Evolutionary conservation across 2,888 invertebrate species (phyloP).

Genomic region (Anoncus sp.): DNA sequence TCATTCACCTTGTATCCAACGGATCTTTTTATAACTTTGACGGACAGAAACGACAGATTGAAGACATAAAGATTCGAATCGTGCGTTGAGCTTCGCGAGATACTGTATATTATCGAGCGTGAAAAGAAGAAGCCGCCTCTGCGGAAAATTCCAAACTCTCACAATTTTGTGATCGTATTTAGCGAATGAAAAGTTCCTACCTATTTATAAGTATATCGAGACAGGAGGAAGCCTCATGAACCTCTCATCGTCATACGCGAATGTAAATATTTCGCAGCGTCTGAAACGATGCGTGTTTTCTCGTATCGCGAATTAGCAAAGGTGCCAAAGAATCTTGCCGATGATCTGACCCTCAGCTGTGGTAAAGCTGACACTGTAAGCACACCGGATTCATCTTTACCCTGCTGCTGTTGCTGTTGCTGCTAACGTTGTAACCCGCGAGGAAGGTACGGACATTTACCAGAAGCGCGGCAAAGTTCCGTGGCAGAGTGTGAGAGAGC

Average conservation of each 20-base stretch:
- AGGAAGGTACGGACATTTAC: conserved; percentile 42
- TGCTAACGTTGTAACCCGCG: conserved; percentile 22
- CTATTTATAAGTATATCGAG: too few relatives aligned
- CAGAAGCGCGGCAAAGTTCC: conserved; percentile 47
- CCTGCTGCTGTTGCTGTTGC: conserved; percentile 4
- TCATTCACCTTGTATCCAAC: background rate
- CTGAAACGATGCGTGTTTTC: conserved; percentile 7
- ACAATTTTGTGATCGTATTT: conserved; percentile 26
- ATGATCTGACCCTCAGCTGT: conserved; percentile 46
- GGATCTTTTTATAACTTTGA: conserved; percentile 35
- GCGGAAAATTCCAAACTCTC: conserved; percentile 21
- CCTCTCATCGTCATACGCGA: conserved; percentile 51
- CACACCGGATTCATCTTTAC: conserved; percentile 43
- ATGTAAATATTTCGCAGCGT: conserved; percentile 36
- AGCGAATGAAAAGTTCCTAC: background rate
- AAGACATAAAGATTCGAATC: conserved; percentile 46
- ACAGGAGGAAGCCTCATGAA: conserved; percentile 40
- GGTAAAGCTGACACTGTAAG: conserved; percentile 36
- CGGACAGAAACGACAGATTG: conserved; percentile 16
- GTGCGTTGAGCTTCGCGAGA: conserved; percentile 10
- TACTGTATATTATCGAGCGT: conserved; percentile 29
- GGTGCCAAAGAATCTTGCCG: conserved; percentile 40
- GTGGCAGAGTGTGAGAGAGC: conserved; percentile 12
- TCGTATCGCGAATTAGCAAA: conserved; percentile 45
- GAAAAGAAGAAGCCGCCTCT: conserved; percentile 2